Conservation (phyloP, 2,888 invertebrate genomes). For the Gonocerus acuteangulatus region DNA sequence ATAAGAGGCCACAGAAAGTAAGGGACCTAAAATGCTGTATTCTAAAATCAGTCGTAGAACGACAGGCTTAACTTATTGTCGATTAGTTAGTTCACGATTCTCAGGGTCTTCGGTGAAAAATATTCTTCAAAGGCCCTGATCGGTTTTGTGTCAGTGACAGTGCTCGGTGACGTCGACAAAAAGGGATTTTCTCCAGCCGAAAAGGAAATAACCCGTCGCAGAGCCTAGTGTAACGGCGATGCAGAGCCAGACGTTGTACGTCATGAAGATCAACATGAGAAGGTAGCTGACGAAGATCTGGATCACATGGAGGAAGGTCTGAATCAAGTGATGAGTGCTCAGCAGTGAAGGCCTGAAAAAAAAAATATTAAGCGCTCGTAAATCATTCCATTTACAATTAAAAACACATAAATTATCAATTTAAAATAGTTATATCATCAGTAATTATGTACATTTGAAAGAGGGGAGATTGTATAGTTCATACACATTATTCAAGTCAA, state of each 20-base stretch:
- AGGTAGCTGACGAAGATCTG: conserved; percentile 88
- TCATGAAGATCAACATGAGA: conserved; percentile 95
- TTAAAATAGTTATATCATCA: neutral
- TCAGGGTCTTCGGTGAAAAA: no score
- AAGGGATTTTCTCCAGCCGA: conserved; percentile 91
- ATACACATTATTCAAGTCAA: no score
- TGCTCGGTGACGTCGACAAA: conserved; percentile 92
- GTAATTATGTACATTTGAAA: conserved; percentile 11
- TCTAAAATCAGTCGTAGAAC: no score
- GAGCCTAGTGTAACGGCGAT: conserved; percentile 81
- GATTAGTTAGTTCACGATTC: no score
- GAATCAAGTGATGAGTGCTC: conserved; percentile 72
- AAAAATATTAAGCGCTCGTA: neutral
- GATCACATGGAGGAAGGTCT: conserved; percentile 79
- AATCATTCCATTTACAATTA: no score
- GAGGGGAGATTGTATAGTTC: no score
- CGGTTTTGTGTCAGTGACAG: conserved; percentile 62
- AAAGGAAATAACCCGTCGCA: conserved; percentile 85
- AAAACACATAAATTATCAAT: neutral
- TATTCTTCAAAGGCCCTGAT: no score
- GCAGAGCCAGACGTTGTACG: conserved; percentile 91
- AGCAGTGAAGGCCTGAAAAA: conserved; percentile 67
- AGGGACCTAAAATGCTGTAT: no score
- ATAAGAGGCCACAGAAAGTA: no score
- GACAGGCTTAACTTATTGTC: no score